Conservation (phyloP, 2,888 invertebrate genomes). For the Cerastis leucographa region DNA sequence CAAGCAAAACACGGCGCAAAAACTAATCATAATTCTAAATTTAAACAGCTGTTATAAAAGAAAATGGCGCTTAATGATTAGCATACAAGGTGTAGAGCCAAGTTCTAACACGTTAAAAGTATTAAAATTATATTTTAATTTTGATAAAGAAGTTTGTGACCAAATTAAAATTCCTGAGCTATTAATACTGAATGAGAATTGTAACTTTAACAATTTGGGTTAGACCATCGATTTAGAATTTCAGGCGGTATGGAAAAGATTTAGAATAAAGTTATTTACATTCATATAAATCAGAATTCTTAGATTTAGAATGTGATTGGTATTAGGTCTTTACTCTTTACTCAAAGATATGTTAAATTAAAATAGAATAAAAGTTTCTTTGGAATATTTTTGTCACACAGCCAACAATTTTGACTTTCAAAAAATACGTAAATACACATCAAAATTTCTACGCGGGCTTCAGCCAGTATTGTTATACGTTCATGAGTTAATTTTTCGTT, state of each 20-base stretch:
- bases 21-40: conserved; percentile 36
- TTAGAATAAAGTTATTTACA: neutral
- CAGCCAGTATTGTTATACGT: too few relatives aligned
- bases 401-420: neutral
- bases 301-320: neutral
- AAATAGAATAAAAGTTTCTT: neutral
- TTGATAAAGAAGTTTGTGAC: conserved; percentile 59
- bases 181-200: conserved; percentile 42
- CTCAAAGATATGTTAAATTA: neutral
- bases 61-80: conserved; percentile 59
- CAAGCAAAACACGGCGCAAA: conserved; percentile 23
- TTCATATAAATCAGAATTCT: neutral
- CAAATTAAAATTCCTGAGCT: conserved; percentile 75
- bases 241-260: conserved; percentile 37
- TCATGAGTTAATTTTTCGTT: too few relatives aligned
- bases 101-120: conserved; percentile 73
- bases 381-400: neutral
- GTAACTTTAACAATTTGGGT: conserved; percentile 32
- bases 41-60: conserved; percentile 50
- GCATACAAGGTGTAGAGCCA: conserved; percentile 57
- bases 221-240: conserved; percentile 21
- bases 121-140: conserved; percentile 70
- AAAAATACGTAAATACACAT: neutral
- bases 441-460: too few relatives aligned
- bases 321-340: neutral